Base-by-base conservation (phyloP, 2,113 vertebrate genomes). In the Calyptommatus sinebrachiatus region DNA sequence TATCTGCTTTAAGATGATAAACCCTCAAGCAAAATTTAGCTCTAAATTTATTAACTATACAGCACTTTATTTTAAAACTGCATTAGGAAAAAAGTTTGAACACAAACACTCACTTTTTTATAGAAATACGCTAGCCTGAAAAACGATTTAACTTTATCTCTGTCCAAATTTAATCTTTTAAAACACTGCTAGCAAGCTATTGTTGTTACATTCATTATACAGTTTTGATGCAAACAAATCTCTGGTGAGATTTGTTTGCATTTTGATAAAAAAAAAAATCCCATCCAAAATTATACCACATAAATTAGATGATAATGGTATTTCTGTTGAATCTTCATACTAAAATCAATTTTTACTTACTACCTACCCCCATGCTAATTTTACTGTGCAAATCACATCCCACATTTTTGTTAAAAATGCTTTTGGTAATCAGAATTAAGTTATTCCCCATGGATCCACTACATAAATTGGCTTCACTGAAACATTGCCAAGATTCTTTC, bases 401-500 rank as follows among this genome's bases (percentile, higher is more conserved):
- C 82, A 84, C 35, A 28, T 86, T 89, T 79, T 68, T 69, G 78
- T 76, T 83, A 84, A 71, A 41, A 88, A 46, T 46, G 63, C 66
- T 75, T 53, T 68, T 22, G 20, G 24, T 50, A 41, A 53, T 70
- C 70, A 57, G 50, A 67, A 89, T 45, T 79, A 86, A 85, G 86
- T 80, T 24, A 60, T 45, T 69, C 61, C 16, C 50, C 8, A 83
- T 76, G 53, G 63, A 50, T 68, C 76, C 71, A 68, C 31, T 7
- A 26, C 4, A 41, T 50, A 60, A 48, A 73, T 48, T 31, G 53
- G 81, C 63, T 83, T 68, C 18, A 22, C 20, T 46, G 67, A 85
- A 85, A 88, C 76, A 81, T 82, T 87, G n/a, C n/a, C 73, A 80
- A 81, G 12, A 1, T 3, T 83, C 7, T 24, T 85, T 86, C 71